Percentiles rank a stretch among this genome's conserved stretches.
phyloP scores from a whole-genome alignment of 2,888 invertebrate genomes.

The Rutpela maculata region DNA sequence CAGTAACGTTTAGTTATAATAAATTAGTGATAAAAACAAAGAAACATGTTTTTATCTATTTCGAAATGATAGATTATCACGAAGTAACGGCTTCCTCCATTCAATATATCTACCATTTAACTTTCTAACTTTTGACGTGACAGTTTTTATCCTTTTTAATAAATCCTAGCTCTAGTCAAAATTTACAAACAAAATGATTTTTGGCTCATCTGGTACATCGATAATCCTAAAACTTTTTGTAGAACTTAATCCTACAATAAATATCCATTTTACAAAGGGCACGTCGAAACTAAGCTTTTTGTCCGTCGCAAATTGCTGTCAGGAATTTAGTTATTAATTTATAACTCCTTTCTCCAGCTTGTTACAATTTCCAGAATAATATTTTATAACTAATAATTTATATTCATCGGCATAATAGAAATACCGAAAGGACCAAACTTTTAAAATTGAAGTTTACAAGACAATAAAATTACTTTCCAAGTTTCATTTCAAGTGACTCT shows the following conservation, averaged over 20 bases:
- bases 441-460: slow-evolving; percentile 30
- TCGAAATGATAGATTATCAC: too few species aligned
- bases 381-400: slow-evolving; percentile 29
- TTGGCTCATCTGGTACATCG: not conserved
- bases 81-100: too few species aligned
- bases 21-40: too few species aligned
- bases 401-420: slow-evolving; percentile 30
- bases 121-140: too few species aligned
- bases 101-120: too few species aligned
- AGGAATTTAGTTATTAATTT: slow-evolving; percentile 26
- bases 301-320: not conserved
- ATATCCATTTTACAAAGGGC: not conserved
- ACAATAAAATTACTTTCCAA: slow-evolving; percentile 32
- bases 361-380: slow-evolving; percentile 13
- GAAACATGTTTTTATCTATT: too few species aligned
- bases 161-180: too few species aligned
- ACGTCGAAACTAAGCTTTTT: not conserved
- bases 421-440: slow-evolving; percentile 16
- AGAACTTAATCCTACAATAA: not conserved
- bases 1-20: too few species aligned
- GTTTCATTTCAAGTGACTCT: slow-evolving; percentile 23
- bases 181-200: too few species aligned
- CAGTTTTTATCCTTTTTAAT: too few species aligned
- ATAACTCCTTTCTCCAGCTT: not conserved
- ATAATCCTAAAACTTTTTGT: not conserved